These are phyloP conservation scores for Cephalotes varians DNA, from an alignment of 2,888 invertebrate species.

Conservation along the genomic window DNA sequence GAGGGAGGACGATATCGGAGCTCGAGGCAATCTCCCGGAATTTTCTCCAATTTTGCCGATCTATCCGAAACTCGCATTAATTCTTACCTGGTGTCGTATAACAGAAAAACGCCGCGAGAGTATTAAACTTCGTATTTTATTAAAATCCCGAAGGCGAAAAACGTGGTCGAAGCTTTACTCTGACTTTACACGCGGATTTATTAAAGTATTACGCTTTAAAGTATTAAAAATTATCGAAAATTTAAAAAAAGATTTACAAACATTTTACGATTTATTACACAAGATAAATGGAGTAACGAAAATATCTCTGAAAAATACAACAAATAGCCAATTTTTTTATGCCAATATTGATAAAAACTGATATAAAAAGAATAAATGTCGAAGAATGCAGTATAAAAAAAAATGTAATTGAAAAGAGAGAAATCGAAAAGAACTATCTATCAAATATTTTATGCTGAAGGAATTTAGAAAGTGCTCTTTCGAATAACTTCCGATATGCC, in stretches of 20 bases:
- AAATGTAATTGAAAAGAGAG: not conserved
- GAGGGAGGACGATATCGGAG: slow-evolving; percentile 54
- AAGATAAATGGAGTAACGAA: not conserved
- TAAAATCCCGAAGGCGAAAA: slow-evolving; percentile 1
- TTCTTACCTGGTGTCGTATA: slow-evolving; percentile 7
- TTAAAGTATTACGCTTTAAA: not conserved
- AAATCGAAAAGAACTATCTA: not conserved
- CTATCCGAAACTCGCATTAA: slow-evolving; percentile 28
- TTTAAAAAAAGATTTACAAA: not conserved
- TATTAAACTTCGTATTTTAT: slow-evolving; percentile 17
- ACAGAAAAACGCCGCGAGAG: not conserved
- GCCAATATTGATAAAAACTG: not conserved
- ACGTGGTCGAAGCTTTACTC: not conserved
- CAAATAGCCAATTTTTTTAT: not conserved
- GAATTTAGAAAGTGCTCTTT: not conserved
- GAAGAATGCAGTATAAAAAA: not conserved
- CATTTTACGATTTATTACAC: not conserved
- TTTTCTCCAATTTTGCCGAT: slow-evolving; percentile 56
- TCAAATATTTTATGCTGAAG: not conserved
- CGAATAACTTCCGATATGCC: not conserved
- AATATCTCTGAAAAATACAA: slow-evolving; percentile 2
- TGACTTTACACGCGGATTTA: slow-evolving; percentile 4
- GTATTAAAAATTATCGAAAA: not conserved
- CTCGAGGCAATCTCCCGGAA: slow-evolving; percentile 55
- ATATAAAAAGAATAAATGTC: not conserved